Evolutionary conservation across 2,888 invertebrate species (phyloP).

Genomic region (Stratiomys singularior): DNA sequence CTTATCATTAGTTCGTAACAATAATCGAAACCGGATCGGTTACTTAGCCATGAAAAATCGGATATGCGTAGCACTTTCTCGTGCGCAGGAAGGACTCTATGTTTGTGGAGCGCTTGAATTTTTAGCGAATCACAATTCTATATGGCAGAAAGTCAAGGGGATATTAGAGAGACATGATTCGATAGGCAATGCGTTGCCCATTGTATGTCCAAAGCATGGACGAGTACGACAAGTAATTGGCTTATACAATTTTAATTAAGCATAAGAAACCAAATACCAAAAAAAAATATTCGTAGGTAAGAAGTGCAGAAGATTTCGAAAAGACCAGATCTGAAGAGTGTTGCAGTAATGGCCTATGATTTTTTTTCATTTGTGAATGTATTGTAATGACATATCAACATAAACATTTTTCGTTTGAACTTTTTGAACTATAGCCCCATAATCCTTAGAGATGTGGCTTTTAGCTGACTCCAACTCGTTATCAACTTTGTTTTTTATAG

Average conservation of each 20-base stretch:
- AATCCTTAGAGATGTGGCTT: too few relatives aligned
- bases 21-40: slow-evolving; percentile 74
- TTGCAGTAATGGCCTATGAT: slow-evolving; percentile 7
- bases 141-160: slow-evolving; percentile 69
- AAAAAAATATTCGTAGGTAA: slow-evolving; percentile 34
- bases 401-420: too few relatives aligned
- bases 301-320: slow-evolving; percentile 40
- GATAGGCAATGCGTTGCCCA: slow-evolving; percentile 67
- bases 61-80: slow-evolving; percentile 80
- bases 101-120: slow-evolving; percentile 78
- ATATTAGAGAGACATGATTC: slow-evolving; percentile 67
- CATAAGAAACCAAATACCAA: background rate
- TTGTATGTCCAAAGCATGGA: slow-evolving; percentile 67
- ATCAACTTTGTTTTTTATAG: too few relatives aligned
- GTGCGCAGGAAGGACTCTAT: slow-evolving; percentile 77
- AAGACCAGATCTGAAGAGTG: slow-evolving; percentile 48
- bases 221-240: slow-evolving; percentile 57
- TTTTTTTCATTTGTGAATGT: too few relatives aligned
- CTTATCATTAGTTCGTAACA: slow-evolving; percentile 82
- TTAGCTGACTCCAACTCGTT: too few relatives aligned
- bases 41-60: slow-evolving; percentile 77
- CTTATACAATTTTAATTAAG: background rate
- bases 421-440: too few relatives aligned
- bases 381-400: too few relatives aligned
- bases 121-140: slow-evolving; percentile 67